Percentiles rank a stretch among this genome's conserved stretches.
phyloP scores from a whole-genome alignment of 2,113 vertebrate species.

The Cepphus grylle region DNA sequence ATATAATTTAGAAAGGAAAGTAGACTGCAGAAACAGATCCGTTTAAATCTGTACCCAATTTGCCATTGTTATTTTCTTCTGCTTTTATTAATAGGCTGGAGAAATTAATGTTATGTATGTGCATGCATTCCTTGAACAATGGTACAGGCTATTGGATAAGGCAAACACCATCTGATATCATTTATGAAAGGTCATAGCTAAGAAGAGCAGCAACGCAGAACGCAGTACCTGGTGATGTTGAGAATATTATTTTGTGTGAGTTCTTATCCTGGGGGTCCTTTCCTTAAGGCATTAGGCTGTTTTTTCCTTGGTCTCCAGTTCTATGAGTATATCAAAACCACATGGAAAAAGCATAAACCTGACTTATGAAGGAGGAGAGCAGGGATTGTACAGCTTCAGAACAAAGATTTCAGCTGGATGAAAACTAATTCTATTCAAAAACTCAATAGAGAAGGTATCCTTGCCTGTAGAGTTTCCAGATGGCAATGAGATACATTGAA shows the following conservation, averaged over 20 bases:
- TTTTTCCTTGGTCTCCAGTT: background rate
- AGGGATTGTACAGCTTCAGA: slow-evolving; percentile 29
- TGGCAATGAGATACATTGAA: background rate
- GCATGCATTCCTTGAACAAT: background rate
- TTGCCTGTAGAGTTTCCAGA: slow-evolving; percentile 45
- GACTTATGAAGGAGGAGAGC: background rate
- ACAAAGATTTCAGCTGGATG: slow-evolving; percentile 48
- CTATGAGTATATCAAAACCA: slow-evolving; percentile 1
- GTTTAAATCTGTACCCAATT: background rate
- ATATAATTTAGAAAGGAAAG: background rate
- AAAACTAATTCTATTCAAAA: slow-evolving; percentile 33
- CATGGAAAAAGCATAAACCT: slow-evolving; percentile 35
- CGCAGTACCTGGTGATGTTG: background rate
- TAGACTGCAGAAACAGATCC: background rate
- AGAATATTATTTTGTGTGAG: slow-evolving; percentile 9
- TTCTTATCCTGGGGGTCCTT: slow-evolving; percentile 24
- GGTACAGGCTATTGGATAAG: background rate
- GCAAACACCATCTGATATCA: slow-evolving; percentile 25
- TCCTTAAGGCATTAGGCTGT: background rate
- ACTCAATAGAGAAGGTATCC: background rate
- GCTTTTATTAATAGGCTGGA: slow-evolving; percentile 7
- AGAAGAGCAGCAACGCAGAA: background rate
- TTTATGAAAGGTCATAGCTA: slow-evolving; percentile 11
- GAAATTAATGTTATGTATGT: slow-evolving; percentile 12
- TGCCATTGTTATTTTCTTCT: slow-evolving; percentile 9